These are phyloP conservation scores for Apis laboriosa DNA, from an alignment of 1,140 invertebrate genomes.

Conservation along the genomic window DNA sequence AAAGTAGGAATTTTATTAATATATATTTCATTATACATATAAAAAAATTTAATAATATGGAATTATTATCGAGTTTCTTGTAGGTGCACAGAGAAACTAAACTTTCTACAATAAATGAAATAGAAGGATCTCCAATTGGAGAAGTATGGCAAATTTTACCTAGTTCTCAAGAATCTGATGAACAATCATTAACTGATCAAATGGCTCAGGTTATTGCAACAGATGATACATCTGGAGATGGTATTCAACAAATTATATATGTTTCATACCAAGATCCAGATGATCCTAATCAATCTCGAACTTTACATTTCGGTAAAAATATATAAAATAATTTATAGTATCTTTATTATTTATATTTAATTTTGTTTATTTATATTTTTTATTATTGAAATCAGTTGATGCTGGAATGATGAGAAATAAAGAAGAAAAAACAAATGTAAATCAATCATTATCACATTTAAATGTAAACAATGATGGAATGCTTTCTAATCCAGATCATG, in stretches of 20 bases:
- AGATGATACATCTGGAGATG: constrained; percentile 71
- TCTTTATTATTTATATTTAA: constrained; percentile 23
- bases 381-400: constrained; percentile 63
- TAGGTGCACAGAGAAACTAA: constrained; percentile 73
- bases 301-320: constrained; percentile 75
- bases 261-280: constrained; percentile 80
- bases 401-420: constrained; percentile 70
- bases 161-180: constrained; percentile 62
- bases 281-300: constrained; percentile 75
- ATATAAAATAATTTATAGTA: not conserved
- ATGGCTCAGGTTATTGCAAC: constrained; percentile 65
- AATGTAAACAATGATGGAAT: constrained; percentile 63
- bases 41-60: not conserved
- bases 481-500: constrained; percentile 56
- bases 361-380: constrained; percentile 14
- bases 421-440: constrained; percentile 51
- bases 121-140: constrained; percentile 58
- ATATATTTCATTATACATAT: not conserved
- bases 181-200: constrained; percentile 62
- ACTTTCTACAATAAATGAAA: constrained; percentile 57
- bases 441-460: constrained; percentile 63
- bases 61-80: constrained; percentile 33
- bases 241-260: constrained; percentile 79
- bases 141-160: constrained; percentile 77
- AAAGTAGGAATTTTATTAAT: constrained; percentile 75